Evolutionary conservation across 2,888 invertebrate genomes (phyloP).

Genomic region (Lamellibrachia columna): DNA sequence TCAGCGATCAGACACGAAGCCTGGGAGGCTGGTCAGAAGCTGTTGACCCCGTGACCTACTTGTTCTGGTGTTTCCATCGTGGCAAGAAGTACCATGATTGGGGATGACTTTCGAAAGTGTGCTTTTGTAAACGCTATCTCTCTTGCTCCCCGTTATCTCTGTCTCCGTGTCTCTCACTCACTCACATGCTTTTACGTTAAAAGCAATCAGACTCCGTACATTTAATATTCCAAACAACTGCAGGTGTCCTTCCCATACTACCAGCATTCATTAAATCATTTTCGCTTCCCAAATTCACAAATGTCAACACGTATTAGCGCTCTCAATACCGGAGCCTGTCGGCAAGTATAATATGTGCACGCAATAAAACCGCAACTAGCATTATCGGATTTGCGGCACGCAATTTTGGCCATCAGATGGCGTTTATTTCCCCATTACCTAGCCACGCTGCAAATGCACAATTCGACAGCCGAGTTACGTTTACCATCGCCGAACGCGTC

Average conservation of each 20-base stretch:
- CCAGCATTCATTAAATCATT: not conserved
- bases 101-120: too few species aligned
- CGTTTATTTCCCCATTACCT: constrained; percentile 16
- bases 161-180: not conserved
- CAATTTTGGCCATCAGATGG: not conserved
- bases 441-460: not conserved
- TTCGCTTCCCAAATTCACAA: not conserved
- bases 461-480: not conserved
- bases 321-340: not conserved
- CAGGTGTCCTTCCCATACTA: not conserved
- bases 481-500: not conserved
- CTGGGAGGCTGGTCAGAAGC: too few species aligned
- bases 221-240: not conserved
- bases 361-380: not conserved
- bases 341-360: not conserved
- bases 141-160: not conserved
- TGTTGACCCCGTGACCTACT: too few species aligned
- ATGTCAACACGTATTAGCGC: not conserved
- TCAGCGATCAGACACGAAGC: too few species aligned
- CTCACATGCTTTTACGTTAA: not conserved
- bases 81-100: too few species aligned
- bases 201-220: not conserved
- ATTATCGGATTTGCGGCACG: not conserved
- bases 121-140: too few species aligned
- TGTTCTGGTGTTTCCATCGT: too few species aligned